Base-by-base conservation (phyloP, 35 echinoderm and acorn worm species). In the Nesometra sesokonis region DNA sequence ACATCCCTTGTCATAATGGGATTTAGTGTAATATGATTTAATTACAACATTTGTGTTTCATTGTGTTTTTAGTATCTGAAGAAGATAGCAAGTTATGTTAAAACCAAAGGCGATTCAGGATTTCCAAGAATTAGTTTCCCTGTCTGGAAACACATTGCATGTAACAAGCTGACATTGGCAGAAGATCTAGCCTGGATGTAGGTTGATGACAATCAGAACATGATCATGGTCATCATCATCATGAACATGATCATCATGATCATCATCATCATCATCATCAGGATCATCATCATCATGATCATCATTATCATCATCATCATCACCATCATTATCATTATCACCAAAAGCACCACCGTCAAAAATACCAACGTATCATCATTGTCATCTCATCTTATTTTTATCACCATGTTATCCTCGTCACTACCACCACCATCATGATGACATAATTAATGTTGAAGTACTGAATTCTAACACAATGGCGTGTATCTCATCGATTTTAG, bases 131-230 rank as follows among this genome's bases (percentile, higher is more conserved):
- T 98, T 33, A 94, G 86, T 67, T 98, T 87, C 40, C 80, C 92
- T 33, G 90, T 91, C 46, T 98, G 95, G 95, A 91, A 89, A 83
- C 92, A 98, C 85, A 98, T 98, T 79, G 95, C 95, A 21, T 91
- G 93, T 57, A 88, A 98, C 47, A 98, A 98, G 38, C 92, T 98
- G 32, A 91, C 86, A 32, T 79, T 98, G 76, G 81, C 87, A 46
- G 95, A 98, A 34, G 92, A 98, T 35, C 76, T 91, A 11, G 95
- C 95, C 78, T 90, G 93, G 90, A 90, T 98, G 95, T 97, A 91
- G 91, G 95, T 7, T 80, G 31, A n/a, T n/a, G n/a, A n/a, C n/a
- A n/a, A n/a, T n/a, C n/a, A n/a, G n/a, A n/a, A 13, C 52, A 67
- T 67, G 13, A n/a, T 13, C 13, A 67, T 67, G 52, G 13, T 67